A percentile compares a stretch with the other conserved stretches of the same genome.
Conservation (phyloP, 2,888 invertebrate species). For the Ennomos erosarius region DNA sequence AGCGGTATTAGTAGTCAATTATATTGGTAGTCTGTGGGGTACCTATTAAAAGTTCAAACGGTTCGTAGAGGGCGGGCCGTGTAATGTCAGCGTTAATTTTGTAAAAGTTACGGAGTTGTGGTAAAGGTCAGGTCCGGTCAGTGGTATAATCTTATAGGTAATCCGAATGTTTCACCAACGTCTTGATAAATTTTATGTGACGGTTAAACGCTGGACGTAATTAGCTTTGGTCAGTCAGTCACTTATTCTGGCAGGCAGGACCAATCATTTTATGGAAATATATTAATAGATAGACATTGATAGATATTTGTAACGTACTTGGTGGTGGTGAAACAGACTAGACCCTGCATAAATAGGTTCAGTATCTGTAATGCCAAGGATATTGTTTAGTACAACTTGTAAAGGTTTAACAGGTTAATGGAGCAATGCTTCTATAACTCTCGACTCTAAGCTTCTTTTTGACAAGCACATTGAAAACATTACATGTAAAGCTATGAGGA, state of each 20-base stretch:
- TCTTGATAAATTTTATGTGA: neutral
- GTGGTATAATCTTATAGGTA: neutral
- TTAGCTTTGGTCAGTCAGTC: too few relatives aligned
- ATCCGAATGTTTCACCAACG: conserved; percentile 7
- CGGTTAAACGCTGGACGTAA: too few relatives aligned
- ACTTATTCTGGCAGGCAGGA: too few relatives aligned
- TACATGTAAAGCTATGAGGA: too few relatives aligned
- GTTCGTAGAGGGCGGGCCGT: conserved; percentile 1
- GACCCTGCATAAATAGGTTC: neutral
- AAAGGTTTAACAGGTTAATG: neutral
- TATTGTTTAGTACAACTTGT: neutral
- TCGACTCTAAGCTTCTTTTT: too few relatives aligned
- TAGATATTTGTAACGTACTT: too few relatives aligned
- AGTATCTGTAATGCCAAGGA: conserved; percentile 7
- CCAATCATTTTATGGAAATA: too few relatives aligned
- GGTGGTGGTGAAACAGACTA: too few relatives aligned
- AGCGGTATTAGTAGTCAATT: too few relatives aligned
- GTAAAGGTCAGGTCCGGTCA: conserved; percentile 14
- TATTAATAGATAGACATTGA: too few relatives aligned
- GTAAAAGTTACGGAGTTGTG: conserved; percentile 9
- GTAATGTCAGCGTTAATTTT: conserved; percentile 27
- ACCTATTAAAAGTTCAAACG: conserved; percentile 24
- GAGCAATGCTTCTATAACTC: neutral
- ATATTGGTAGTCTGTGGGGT: neutral
- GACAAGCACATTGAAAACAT: too few relatives aligned